Percentiles rank a stretch among this genome's conserved stretches.
phyloP scores from a whole-genome alignment of 2,888 invertebrate species.

The Andricus curvator region DNA sequence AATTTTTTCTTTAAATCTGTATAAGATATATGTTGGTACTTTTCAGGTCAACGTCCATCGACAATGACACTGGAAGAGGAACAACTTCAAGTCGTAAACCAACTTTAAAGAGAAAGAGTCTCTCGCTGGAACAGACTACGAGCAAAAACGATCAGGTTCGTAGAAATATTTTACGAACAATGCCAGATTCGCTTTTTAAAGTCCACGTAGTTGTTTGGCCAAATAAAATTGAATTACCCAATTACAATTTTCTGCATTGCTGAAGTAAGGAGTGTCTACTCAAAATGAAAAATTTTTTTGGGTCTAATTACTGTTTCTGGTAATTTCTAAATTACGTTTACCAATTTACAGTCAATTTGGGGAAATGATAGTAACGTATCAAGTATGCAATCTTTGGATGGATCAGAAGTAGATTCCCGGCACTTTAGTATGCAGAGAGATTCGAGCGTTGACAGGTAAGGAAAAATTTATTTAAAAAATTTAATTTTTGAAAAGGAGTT shows the following conservation, averaged over 20 bases:
- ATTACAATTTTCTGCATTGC: neutral
- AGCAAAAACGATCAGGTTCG: constrained; percentile 70
- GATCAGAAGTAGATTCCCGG: constrained; percentile 80
- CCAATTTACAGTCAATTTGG: constrained; percentile 85
- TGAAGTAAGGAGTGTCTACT: neutral
- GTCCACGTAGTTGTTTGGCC: neutral
- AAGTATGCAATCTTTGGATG: constrained; percentile 88
- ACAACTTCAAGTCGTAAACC: constrained; percentile 78
- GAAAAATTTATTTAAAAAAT: neutral
- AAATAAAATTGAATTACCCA: neutral
- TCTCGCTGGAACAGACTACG: constrained; percentile 86
- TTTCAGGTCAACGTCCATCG: constrained; percentile 84
- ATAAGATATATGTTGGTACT: neutral
- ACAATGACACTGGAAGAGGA: constrained; percentile 79
- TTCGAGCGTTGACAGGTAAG: constrained; percentile 87
- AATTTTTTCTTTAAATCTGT: constrained; percentile 1
- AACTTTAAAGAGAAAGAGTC: constrained; percentile 84
- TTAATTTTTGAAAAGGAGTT: too few species aligned
- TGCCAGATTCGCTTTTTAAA: neutral
- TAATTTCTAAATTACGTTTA: too few species aligned
- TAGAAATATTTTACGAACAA: constrained; percentile 24
- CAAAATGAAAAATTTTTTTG: neutral
- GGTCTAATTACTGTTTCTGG: too few species aligned
- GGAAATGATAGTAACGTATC: constrained; percentile 91
- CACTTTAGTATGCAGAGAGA: constrained; percentile 84